These are phyloP conservation scores for Lytechinus pictus DNA, from an alignment of 35 echinoderm and acorn worm species.

Conservation along the genomic window DNA sequence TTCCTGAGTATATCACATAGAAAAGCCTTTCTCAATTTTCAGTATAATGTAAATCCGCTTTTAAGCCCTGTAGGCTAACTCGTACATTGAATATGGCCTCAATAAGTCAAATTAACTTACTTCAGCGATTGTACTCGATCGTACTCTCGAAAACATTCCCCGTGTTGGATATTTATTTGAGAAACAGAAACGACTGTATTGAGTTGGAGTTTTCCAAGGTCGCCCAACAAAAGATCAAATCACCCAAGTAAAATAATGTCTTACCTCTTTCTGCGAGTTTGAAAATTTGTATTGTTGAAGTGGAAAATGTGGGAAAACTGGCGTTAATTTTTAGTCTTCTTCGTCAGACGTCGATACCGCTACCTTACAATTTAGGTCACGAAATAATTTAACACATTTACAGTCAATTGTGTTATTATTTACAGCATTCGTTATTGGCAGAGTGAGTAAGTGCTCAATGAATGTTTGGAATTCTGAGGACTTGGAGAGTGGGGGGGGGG, in stretches of 20 bases:
- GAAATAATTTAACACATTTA: not conserved
- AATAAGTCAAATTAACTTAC: too few relatives aligned
- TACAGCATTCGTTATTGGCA: not conserved
- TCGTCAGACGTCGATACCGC: not conserved
- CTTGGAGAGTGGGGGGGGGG: too few relatives aligned
- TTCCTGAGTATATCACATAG: too few relatives aligned
- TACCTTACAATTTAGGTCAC: not conserved
- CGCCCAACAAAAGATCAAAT: not conserved
- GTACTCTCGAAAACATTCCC: too few relatives aligned
- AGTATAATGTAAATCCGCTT: too few relatives aligned
- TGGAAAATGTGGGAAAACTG: not conserved
- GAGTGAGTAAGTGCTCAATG: not conserved
- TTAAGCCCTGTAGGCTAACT: too few relatives aligned
- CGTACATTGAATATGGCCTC: too few relatives aligned
- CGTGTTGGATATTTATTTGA: not conserved
- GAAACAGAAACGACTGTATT: not conserved
- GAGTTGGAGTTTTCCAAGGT: not conserved
- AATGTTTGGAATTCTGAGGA: not conserved
- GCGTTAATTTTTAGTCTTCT: not conserved
- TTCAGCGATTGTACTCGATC: too few relatives aligned
- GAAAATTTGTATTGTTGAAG: not conserved
- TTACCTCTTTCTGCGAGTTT: not conserved
- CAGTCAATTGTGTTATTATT: not conserved
- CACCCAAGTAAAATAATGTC: not conserved
- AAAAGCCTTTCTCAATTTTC: too few relatives aligned